Evolutionary conservation across 2,888 invertebrate genomes (phyloP).

Genomic region (Drosophila niveifrons): DNA sequence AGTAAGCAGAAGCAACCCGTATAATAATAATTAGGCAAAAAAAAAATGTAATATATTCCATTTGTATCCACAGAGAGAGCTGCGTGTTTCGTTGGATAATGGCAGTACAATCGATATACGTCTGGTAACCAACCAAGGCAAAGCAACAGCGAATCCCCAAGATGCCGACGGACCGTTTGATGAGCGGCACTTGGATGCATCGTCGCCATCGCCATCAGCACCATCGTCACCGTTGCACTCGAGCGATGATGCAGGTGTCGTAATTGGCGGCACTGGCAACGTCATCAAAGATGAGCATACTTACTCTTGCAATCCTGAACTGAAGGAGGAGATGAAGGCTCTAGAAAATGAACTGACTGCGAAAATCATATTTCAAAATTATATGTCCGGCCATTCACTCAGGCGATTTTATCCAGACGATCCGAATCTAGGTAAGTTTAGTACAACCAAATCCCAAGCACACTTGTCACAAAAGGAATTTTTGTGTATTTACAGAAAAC

Average conservation of each 20-base stretch:
- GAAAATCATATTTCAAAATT: conserved; percentile 83
- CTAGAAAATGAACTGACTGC: conserved; percentile 82
- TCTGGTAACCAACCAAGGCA: conserved; percentile 84
- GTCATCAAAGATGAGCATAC: conserved; percentile 80
- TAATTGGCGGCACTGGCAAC: conserved; percentile 57
- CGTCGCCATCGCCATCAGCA: conserved; percentile 80
- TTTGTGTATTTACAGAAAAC: conserved; percentile 74
- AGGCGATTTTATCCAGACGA: conserved; percentile 83
- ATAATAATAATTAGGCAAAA: background rate
- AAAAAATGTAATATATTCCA: background rate
- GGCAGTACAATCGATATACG: conserved; percentile 84
- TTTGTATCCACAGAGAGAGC: conserved; percentile 68
- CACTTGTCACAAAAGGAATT: too few species aligned
- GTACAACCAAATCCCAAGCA: too few species aligned
- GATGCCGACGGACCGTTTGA: conserved; percentile 66
- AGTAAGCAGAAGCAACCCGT: conserved; percentile 54
- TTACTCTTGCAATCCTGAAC: conserved; percentile 79
- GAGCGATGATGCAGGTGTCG: conserved; percentile 56
- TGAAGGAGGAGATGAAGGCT: conserved; percentile 74
- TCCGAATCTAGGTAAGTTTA: conserved; percentile 77
- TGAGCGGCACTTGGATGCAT: conserved; percentile 68
- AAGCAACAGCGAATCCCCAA: conserved; percentile 71
- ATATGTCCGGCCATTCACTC: conserved; percentile 78
- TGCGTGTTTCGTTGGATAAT: conserved; percentile 82
- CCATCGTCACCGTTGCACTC: conserved; percentile 71